Percentiles rank a stretch among this genome's conserved stretches.
These are phyloP conservation scores for Eupithecia dodoneata DNA, from an alignment of 2,888 invertebrate genomes.

Conservation along the genomic window DNA sequence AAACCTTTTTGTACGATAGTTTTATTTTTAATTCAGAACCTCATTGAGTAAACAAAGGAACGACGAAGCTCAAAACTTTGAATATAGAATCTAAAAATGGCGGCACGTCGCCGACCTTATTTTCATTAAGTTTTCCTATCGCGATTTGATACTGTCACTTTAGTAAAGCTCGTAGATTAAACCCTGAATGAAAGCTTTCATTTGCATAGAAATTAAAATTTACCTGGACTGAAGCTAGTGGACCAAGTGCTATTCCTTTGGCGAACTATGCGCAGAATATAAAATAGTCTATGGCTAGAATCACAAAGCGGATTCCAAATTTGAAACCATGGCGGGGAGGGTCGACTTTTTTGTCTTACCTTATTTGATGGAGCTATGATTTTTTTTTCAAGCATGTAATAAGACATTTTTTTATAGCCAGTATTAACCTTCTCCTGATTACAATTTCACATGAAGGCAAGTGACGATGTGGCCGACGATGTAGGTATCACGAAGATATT, in stretches of 20 bases:
- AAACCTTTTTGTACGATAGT: neutral
- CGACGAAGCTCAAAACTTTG: conserved; percentile 15
- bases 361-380: neutral
- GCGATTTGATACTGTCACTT: conserved; percentile 73
- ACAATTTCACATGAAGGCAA: too few relatives aligned
- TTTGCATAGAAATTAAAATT: conserved; percentile 84
- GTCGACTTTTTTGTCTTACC: conserved; percentile 14
- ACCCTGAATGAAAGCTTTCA: conserved; percentile 76
- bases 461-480: too few relatives aligned
- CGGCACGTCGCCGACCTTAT: conserved; percentile 53
- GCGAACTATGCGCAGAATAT: conserved; percentile 54
- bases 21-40: neutral
- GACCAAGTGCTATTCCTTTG: conserved; percentile 74
- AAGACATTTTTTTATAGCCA: neutral
- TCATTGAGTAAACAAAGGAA: conserved; percentile 2
- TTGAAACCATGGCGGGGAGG: conserved; percentile 49
- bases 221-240: conserved; percentile 77
- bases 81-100: conserved; percentile 40
- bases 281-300: conserved; percentile 42
- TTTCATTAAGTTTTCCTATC: conserved; percentile 79
- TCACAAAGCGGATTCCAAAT: conserved; percentile 63
- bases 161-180: conserved; percentile 77
- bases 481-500: too few relatives aligned
- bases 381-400: neutral
- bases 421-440: neutral